Base-by-base conservation (phyloP, 2,888 invertebrate genomes). In the Criorhina ranunculi region DNA sequence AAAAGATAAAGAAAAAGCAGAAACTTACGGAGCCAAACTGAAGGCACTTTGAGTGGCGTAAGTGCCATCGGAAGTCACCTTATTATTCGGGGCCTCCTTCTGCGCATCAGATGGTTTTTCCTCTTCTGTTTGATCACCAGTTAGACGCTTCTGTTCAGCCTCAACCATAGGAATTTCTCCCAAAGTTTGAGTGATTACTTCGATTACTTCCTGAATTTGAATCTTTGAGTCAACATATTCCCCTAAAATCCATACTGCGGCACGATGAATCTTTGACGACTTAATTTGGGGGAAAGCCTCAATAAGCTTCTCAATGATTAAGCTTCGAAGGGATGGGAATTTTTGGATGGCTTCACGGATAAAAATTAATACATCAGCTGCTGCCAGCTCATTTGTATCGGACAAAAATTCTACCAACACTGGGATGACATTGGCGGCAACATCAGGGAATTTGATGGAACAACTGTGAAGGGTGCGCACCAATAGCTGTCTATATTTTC, bases 11-110 rank as follows among this genome's bases (percentile, higher is more conserved):
- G n/a, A n/a, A 2, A 33, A 0, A 72, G 8, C 15, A 0, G 2
- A 2, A 46, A 93, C 95, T 93, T 91, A 95, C 94, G 94, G 93
- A 24, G 95, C 93, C 87, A 97, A 93, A 90, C 97, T 98, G 92
- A 99, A 98, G 46, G 98, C 99, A 87, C 98, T 98, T 92, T 99
- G 99, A 3, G 98, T 96, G 29, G 99, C 99, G 92, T 99, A 99
- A 0, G 99, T 99, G 17, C 99, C 99, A 93, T 99, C 99, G 37
- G 99, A 99, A 53, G 99, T 99, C 46, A 99, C 98, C 79, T 92
- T 92, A 60, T 90, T 91, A 80, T 87, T 90, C 37, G 90, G 87
- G 29, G 87, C 82, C 8, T 86, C 87, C 1, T 92, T 92, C 1
- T 91, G 87, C 72, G 90, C 91, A 12, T 86, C 81, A 5, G 64